Evolutionary conservation across 2,113 vertebrate species (phyloP).

Genomic region (Potamarius usumacintae): DNA sequence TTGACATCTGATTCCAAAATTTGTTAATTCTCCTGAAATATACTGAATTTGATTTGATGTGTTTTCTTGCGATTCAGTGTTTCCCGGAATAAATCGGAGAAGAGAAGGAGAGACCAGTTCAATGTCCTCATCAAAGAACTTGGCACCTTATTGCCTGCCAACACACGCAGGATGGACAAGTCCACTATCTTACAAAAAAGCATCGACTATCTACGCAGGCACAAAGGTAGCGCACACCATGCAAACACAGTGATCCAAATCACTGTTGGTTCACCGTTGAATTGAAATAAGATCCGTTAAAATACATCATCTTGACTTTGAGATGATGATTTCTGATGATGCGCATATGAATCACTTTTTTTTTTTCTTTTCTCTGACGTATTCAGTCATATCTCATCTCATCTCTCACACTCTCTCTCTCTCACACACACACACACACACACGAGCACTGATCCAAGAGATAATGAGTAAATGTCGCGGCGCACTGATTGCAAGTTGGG

Average conservation of each 20-base stretch:
- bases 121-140: slow-evolving; percentile 98
- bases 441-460: not conserved
- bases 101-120: slow-evolving; percentile 97
- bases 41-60: no score
- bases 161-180: slow-evolving; percentile 95
- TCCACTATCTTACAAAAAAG: slow-evolving; percentile 95
- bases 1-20: no score
- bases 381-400: not conserved
- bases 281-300: not conserved
- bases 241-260: not conserved
- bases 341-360: not conserved
- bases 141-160: slow-evolving; percentile 94
- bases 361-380: not conserved
- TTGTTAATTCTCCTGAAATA: not conserved
- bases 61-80: slow-evolving; percentile 69
- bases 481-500: not conserved
- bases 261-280: not conserved
- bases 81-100: slow-evolving; percentile 96
- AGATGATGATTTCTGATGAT: not conserved
- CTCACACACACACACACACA: slow-evolving; percentile 19
- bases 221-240: slow-evolving; percentile 81
- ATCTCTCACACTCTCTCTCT: not conserved
- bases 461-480: not conserved
- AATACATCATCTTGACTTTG: not conserved
- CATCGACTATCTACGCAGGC: slow-evolving; percentile 93